These are phyloP conservation scores for Oscheius sp. DNA, from an alignment of 2,888 invertebrate species.

Conservation along the genomic window DNA sequence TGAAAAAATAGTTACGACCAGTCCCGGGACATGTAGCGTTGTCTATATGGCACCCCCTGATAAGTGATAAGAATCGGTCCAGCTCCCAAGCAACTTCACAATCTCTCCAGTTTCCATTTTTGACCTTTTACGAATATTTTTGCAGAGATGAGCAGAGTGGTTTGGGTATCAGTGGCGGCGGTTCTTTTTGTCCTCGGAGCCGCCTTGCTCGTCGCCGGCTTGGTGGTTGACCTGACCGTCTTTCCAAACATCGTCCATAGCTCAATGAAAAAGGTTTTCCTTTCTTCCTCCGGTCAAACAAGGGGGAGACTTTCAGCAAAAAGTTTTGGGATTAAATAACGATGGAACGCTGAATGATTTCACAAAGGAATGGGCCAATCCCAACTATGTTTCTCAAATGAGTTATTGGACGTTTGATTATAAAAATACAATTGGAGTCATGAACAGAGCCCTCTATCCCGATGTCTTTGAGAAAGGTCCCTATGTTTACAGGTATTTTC, in stretches of 20 bases:
- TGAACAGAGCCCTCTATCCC: conserved; percentile 55
- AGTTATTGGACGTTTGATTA: conserved; percentile 56
- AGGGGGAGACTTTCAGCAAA: conserved; percentile 37
- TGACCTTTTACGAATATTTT: too few relatives aligned
- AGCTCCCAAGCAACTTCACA: conserved; percentile 13
- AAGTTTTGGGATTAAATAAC: conserved; percentile 49
- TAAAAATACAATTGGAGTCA: conserved; percentile 54
- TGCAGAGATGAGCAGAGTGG: conserved; percentile 7
- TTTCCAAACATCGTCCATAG: conserved; percentile 45
- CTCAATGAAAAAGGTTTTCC: conserved; percentile 46
- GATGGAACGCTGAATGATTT: conserved; percentile 56
- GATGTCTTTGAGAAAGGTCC: conserved; percentile 59
- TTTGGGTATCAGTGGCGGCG: conserved; percentile 14
- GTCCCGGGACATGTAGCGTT: conserved; percentile 10
- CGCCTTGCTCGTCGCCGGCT: conserved; percentile 46
- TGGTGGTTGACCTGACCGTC: conserved; percentile 51
- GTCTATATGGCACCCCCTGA: conserved; percentile 12
- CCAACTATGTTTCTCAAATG: conserved; percentile 46
- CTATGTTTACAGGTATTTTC: conserved; percentile 55
- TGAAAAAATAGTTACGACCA: too few relatives aligned
- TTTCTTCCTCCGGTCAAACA: neutral
- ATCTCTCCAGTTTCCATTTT: conserved; percentile 4
- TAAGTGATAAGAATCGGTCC: neutral
- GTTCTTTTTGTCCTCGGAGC: conserved; percentile 46
- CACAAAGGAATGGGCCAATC: conserved; percentile 45